Base-by-base conservation (phyloP, 1,140 invertebrate genomes). In the Arion vulgaris region DNA sequence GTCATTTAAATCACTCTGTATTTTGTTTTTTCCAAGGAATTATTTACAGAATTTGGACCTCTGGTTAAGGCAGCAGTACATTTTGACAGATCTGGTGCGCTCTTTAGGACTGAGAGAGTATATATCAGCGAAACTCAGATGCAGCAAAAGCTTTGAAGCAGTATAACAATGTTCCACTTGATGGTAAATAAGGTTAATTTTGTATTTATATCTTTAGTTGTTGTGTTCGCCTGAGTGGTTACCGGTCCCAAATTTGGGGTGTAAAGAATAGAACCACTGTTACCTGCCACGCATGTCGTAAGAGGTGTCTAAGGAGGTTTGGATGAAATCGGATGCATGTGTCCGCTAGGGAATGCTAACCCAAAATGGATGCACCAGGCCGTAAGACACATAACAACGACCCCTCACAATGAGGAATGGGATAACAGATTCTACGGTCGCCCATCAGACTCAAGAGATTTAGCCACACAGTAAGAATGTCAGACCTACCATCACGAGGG, bases 71-170 rank as follows among this genome's bases (percentile, higher is more conserved):
- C 98, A 41, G 95, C 97, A 82, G 97, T 99, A 81, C 98, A 99
- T 92, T 99, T 99, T 93, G 98, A 99, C 91, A 94, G 96, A 92
- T 98, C 98, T 72, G 98, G 98, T 49, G 94, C 98, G 90, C 99
- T 97, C 71, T 93, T 99, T 88, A 97, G 98, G 71, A 98, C 97
- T 85, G 98, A 80, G 97, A 99, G 94, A 97, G 99, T 23, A 95
- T 98, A 77, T 99, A 98, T 94, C 96, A 98, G 90, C 94, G 97
- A 89, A 94, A 95, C 90, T 94, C 95, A 85, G 98, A 98, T 94
- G 98, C 98, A 0, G 94, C 98, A 38, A 97, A 97, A 92, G 98
- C 98, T 19, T 96, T 99, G 95, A 98, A 98, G 92, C 97, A 99
- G 91, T 99, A 99, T 92, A 98, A 99, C 93, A 97, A 97, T 84